Evolutionary conservation across 2,113 vertebrate genomes (phyloP).

Genomic region (Propithecus coquereli): DNA sequence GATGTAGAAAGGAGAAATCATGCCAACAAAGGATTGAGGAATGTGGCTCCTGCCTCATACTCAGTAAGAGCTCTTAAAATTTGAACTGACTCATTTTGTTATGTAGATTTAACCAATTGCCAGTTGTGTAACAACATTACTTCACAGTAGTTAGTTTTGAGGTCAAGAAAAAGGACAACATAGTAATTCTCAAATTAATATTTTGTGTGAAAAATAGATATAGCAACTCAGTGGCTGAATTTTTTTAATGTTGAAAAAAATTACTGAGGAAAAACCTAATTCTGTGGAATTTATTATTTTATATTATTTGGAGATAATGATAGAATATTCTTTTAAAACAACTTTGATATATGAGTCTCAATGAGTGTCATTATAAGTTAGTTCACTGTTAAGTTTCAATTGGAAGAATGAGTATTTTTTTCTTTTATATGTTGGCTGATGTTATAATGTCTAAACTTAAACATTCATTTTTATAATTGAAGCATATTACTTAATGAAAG

Average conservation of each 20-base stretch:
- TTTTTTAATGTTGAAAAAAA: slow-evolving; percentile 14
- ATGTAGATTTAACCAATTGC: not conserved
- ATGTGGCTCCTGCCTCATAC: not conserved
- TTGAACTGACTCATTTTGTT: not conserved
- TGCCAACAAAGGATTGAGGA: not conserved
- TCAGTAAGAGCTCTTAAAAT: not conserved
- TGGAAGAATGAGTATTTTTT: not conserved
- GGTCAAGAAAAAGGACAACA: not conserved
- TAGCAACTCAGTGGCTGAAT: not conserved
- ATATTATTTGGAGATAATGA: not conserved
- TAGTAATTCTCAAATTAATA: not conserved
- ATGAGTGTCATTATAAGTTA: not conserved
- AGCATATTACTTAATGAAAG: slow-evolving; percentile 23
- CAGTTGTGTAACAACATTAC: not conserved
- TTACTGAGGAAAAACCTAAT: not conserved
- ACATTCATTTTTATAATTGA: slow-evolving; percentile 17
- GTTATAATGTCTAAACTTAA: not conserved
- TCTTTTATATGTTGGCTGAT: not conserved
- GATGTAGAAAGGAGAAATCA: not conserved
- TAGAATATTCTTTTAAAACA: not conserved
- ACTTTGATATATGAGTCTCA: not conserved
- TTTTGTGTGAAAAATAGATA: not conserved
- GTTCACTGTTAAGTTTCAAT: not conserved
- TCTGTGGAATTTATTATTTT: not conserved
- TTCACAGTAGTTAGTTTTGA: not conserved